Percentiles rank a stretch among this genome's conserved stretches.
Conservation (phyloP, 1,140 invertebrate genomes). For the Zaprionus camerounensis region DNA sequence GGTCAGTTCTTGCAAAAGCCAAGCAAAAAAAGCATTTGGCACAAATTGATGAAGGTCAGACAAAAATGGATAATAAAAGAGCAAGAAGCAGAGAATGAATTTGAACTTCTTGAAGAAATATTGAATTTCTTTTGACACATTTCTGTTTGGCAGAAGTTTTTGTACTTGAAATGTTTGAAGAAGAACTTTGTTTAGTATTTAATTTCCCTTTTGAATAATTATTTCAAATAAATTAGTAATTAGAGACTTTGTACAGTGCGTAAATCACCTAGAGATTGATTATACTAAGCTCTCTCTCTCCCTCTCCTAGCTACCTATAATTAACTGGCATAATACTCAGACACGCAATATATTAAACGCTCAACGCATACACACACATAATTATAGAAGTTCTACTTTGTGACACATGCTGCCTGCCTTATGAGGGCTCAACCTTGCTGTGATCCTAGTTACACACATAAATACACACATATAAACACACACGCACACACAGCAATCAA, state of each 20-base stretch:
- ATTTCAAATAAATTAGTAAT: slow-evolving; percentile 1
- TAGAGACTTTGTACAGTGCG: neutral
- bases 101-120: neutral
- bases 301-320: slow-evolving; percentile 13
- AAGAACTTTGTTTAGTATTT: neutral
- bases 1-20: neutral
- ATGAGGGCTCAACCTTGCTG: slow-evolving; percentile 15
- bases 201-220: neutral
- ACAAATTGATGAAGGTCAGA: neutral
- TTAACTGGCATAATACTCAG: slow-evolving; percentile 18
- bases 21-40: slow-evolving; percentile 1
- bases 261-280: slow-evolving; percentile 9
- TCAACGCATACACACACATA: slow-evolving; percentile 22
- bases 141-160: too few species aligned
- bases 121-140: neutral
- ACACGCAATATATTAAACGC: slow-evolving; percentile 46
- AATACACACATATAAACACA: neutral
- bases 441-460: slow-evolving; percentile 21
- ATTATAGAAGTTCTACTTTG: slow-evolving; percentile 31
- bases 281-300: slow-evolving; percentile 1
- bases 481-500: slow-evolving; percentile 12
- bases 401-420: slow-evolving; percentile 18
- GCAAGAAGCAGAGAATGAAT: neutral
- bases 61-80: neutral
- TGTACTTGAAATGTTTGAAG: neutral